Conservation (phyloP, 2,797 vertebrate species). For the Pangasius macronema region DNA sequence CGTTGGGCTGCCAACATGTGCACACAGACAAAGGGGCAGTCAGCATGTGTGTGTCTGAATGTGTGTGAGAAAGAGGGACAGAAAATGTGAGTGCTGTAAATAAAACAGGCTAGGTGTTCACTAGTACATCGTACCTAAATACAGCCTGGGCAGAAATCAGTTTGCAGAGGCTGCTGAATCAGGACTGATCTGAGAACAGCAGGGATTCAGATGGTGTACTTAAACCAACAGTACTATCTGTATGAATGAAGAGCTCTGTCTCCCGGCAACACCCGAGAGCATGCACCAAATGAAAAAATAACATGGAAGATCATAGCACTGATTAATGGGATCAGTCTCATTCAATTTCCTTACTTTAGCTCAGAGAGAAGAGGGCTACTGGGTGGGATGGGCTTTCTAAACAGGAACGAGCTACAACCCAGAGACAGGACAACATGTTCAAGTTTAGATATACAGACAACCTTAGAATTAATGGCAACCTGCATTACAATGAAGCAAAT, state of each 20-base stretch:
- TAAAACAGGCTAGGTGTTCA: slow-evolving; percentile 6
- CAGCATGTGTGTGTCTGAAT: slow-evolving; percentile 16
- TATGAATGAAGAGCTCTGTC: slow-evolving; percentile 45
- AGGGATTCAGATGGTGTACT: slow-evolving; percentile 1
- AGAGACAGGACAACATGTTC: neutral
- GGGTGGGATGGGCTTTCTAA: neutral
- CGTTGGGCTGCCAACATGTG: slow-evolving; percentile 32
- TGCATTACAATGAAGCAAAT: neutral
- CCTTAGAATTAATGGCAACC: neutral
- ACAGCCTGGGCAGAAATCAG: neutral
- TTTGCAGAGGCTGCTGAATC: slow-evolving; percentile 23
- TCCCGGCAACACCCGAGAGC: slow-evolving; percentile 25
- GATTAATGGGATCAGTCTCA: slow-evolving; percentile 58
- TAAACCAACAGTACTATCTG: slow-evolving; percentile 29
- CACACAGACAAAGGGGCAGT: slow-evolving; percentile 32
- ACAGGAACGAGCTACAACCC: neutral
- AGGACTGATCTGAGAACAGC: slow-evolving; percentile 22
- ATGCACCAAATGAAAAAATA: slow-evolving; percentile 9
- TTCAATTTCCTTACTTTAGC: slow-evolving; percentile 61
- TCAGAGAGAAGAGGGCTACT: slow-evolving; percentile 5
- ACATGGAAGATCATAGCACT: slow-evolving; percentile 50
- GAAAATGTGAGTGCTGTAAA: slow-evolving; percentile 2
- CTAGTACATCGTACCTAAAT: neutral
- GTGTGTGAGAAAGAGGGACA: slow-evolving; percentile 11
- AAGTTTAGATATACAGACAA: neutral